These are phyloP conservation scores for Deroplatys truncata DNA, from an alignment of 2,888 invertebrate species.

Conservation along the genomic window DNA sequence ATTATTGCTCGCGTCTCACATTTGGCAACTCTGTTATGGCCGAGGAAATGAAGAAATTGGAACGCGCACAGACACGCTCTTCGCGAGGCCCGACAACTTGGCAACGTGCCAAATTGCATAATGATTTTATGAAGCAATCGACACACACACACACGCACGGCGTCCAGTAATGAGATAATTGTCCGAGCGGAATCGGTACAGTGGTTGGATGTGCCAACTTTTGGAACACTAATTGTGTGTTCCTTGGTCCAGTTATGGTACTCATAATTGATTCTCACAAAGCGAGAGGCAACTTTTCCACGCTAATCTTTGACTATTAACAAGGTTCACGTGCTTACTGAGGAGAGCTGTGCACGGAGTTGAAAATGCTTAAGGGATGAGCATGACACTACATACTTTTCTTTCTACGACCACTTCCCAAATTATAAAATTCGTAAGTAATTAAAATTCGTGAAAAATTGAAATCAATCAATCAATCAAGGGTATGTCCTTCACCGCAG, in stretches of 20 bases:
- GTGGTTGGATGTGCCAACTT: not conserved
- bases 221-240: not conserved
- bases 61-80: not conserved
- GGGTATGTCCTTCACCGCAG: too few relatives aligned
- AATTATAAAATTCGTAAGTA: too few relatives aligned
- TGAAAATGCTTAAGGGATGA: not conserved
- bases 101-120: slow-evolving; percentile 7
- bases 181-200: not conserved
- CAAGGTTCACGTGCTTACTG: not conserved
- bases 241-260: not conserved
- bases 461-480: too few relatives aligned
- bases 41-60: not conserved
- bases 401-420: too few relatives aligned
- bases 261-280: not conserved
- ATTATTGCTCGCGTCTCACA: not conserved
- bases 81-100: not conserved
- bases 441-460: too few relatives aligned
- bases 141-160: not conserved
- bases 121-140: not conserved
- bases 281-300: not conserved
- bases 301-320: not conserved
- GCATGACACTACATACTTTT: not conserved
- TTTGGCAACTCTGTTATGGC: not conserved
- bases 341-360: not conserved
- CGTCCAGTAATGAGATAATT: not conserved